phyloP scores from a whole-genome alignment of 2,888 invertebrate genomes.

The Lottia gigantea region DNA sequence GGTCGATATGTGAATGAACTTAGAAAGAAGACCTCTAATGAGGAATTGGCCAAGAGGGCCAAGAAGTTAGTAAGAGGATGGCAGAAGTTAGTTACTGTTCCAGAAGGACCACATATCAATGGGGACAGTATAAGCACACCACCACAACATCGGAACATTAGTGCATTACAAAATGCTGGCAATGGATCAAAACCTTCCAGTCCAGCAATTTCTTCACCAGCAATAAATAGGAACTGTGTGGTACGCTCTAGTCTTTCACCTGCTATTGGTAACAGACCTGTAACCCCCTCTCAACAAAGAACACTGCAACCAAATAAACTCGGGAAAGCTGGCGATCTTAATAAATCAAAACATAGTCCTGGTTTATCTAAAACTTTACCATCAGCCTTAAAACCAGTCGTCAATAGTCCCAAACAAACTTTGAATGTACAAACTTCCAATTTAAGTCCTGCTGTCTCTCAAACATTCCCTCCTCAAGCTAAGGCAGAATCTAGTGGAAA shows the following conservation, averaged over 20 bases:
- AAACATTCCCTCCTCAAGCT: conserved; percentile 17
- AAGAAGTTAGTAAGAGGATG: conserved; percentile 92
- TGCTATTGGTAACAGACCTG: conserved; percentile 30
- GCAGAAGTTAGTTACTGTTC: conserved; percentile 80
- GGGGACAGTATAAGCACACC: conserved; percentile 49
- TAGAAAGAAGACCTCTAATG: conserved; percentile 85
- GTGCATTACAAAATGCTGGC: conserved; percentile 27
- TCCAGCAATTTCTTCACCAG: conserved; percentile 42
- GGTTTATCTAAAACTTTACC: conserved; percentile 23
- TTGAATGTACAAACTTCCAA: conserved; percentile 16
- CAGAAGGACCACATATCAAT: conserved; percentile 37
- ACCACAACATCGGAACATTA: conserved; percentile 27
- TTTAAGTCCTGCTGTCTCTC: conserved; percentile 27
- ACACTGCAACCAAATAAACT: too few relatives aligned
- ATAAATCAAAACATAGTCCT: conserved; percentile 7
- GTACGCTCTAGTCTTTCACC: conserved; percentile 21
- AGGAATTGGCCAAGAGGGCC: conserved; percentile 86
- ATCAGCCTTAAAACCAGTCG: conserved; percentile 20
- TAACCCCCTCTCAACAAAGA: conserved; percentile 23
- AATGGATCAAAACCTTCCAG: conserved; percentile 46
- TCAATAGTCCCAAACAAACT: neutral
- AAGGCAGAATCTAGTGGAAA: conserved; percentile 4
- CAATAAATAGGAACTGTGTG: conserved; percentile 19
- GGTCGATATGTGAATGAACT: conserved; percentile 94
- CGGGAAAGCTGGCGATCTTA: neutral